phyloP scores from a whole-genome alignment of 2,797 vertebrate species.

The Chelon labrosus region DNA sequence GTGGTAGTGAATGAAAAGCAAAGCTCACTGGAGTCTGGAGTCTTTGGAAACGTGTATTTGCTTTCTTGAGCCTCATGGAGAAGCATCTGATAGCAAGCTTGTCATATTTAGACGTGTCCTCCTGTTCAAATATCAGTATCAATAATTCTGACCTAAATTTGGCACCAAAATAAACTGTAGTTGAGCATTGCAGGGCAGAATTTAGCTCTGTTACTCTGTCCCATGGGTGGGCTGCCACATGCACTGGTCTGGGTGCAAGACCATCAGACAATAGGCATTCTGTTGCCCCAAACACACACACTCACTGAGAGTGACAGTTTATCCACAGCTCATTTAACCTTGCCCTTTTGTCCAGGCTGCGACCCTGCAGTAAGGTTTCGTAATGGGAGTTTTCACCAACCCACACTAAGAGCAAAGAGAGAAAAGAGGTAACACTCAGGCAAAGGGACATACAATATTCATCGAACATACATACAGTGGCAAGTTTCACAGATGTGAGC shows the following conservation, averaged over 20 bases:
- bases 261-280: conserved; percentile 69
- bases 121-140: conserved; percentile 36
- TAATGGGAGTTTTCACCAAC: conserved; percentile 32
- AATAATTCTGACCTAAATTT: conserved; percentile 20
- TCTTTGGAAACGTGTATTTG: neutral
- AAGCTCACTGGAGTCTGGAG: neutral
- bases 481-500: conserved; percentile 20
- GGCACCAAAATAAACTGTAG: conserved; percentile 11
- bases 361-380: conserved; percentile 47
- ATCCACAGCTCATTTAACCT: conserved; percentile 66
- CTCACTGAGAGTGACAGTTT: conserved; percentile 49
- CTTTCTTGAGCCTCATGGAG: no score
- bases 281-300: conserved; percentile 25
- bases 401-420: conserved; percentile 19
- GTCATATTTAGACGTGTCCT: neutral
- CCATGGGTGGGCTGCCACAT: conserved; percentile 22
- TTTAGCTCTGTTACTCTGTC: conserved; percentile 26
- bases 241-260: conserved; percentile 30
- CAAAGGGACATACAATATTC: neutral
- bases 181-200: neutral
- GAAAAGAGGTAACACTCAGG: conserved; percentile 26
- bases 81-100: neutral
- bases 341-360: conserved; percentile 48
- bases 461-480: neutral
- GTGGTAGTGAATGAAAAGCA: neutral